Percentiles rank a stretch among this genome's conserved stretches.
Conservation (phyloP, 2,113 vertebrate genomes). For the Bos javanicus region DNA sequence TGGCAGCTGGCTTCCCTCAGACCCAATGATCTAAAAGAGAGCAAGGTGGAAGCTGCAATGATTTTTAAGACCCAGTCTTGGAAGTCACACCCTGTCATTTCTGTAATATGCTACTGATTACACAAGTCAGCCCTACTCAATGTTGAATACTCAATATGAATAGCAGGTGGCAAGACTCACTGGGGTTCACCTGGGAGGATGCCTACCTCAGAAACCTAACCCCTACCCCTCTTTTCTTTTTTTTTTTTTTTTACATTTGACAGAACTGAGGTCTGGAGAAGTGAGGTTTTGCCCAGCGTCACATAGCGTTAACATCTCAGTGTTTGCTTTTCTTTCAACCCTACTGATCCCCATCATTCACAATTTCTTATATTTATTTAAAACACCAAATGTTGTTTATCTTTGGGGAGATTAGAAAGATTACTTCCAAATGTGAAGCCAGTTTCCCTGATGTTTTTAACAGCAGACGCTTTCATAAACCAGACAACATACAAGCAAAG, state of each 20-base stretch:
- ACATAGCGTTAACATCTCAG: not conserved
- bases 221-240: not conserved
- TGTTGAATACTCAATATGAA: not conserved
- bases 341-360: not conserved
- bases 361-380: conserved; percentile 29
- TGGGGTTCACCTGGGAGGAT: not conserved
- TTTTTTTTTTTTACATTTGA: not conserved
- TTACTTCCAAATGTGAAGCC: conserved; percentile 45
- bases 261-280: not conserved
- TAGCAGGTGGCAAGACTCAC: not conserved
- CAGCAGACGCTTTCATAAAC: conserved; percentile 27
- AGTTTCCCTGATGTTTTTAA: not conserved
- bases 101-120: not conserved
- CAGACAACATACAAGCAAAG: not conserved
- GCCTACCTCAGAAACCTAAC: not conserved
- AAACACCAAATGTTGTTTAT: conserved; percentile 53
- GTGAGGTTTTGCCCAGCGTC: not conserved
- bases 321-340: conserved; percentile 29
- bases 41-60: not conserved
- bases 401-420: conserved; percentile 25
- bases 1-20: not conserved
- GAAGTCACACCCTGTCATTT: not conserved
- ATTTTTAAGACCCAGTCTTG: not conserved
- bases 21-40: not conserved
- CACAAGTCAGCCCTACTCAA: not conserved